Base-by-base conservation (phyloP, 2,113 vertebrate genomes). In the Rhabdornis inornatus region DNA sequence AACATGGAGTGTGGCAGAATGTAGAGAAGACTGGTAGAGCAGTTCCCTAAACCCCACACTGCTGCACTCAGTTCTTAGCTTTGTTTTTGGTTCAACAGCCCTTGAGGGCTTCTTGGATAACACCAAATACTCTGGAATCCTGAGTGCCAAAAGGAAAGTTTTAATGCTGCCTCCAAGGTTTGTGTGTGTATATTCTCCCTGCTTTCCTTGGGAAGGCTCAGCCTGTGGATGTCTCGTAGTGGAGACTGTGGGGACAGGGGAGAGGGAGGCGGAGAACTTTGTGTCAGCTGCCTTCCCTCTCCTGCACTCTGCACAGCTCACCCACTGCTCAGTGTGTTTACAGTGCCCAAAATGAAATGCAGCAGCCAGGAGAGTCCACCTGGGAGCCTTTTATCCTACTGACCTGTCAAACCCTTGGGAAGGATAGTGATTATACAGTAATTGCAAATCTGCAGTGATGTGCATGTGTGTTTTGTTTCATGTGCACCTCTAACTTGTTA, bases 261-360 rank as follows among this genome's bases (percentile, higher is more conserved):
- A 11, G 39, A 23, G 9, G 10, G 59, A 47, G 50, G 25, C 0
- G 0, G 25, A 10, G 59, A 27, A 10, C 12, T 50, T 61, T 24
- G 15, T 42, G 47, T 44, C 19, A 15, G 24, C 50, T 82, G 42
- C 78, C 40, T 50, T n/a, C 16, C 23, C 23, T 77, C 30, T 39
- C 21, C 60, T 28, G 16, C 8, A 2, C 23, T 61, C 61, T 83
- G 52, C 52, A 17, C 39, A 39, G 20, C 44, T 90, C 17, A 11
- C 5, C 13, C 25, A 8, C 24, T 42, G 49, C 45, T 66, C 19
- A 4, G 20, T 49, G 11, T 37, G 25, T 44, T 63, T 33, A 55
- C 25, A 49, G 52, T 83, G 52, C 23, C 28, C 14, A 79, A 50
- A 44, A 24, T 35, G 30, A 75, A 81, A 40, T 59, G 47, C 25